Conservation (phyloP, 2,113 vertebrate species). For the Canis aureus region DNA sequence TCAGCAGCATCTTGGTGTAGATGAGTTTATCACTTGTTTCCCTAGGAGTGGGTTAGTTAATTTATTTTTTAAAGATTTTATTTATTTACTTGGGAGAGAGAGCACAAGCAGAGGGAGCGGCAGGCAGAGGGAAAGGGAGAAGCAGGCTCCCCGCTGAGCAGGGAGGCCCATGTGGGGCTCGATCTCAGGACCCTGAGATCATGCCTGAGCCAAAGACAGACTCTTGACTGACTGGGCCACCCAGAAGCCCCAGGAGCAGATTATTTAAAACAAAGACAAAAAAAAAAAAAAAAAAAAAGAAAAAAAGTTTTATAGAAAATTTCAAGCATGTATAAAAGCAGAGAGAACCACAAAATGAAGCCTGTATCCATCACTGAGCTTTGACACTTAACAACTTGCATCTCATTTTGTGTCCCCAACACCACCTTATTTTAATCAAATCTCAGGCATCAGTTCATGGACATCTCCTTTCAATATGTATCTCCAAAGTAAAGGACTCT, state of each 20-base stretch:
- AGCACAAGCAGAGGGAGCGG: neutral
- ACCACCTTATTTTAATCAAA: neutral
- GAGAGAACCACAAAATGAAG: neutral
- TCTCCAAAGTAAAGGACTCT: neutral
- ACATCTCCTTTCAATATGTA: neutral
- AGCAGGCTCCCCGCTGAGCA: neutral
- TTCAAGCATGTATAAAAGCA: neutral
- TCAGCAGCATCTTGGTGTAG: neutral
- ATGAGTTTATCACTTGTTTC: conserved; percentile 47
- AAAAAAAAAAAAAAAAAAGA: neutral
- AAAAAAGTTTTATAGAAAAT: conserved; percentile 8
- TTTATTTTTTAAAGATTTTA: neutral
- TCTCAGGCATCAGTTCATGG: neutral
- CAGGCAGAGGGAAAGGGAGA: neutral
- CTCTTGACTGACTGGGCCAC: neutral
- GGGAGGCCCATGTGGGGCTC: neutral
- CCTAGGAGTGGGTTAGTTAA: neutral
- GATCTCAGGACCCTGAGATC: neutral
- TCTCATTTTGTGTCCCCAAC: neutral
- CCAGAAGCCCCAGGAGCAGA: neutral
- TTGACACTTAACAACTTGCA: neutral
- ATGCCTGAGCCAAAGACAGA: neutral
- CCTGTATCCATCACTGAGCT: neutral
- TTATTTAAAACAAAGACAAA: neutral
- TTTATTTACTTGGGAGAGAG: neutral